Evolutionary conservation across 2,888 invertebrate genomes (phyloP).

Genomic region (Galerucella calmariensis): DNA sequence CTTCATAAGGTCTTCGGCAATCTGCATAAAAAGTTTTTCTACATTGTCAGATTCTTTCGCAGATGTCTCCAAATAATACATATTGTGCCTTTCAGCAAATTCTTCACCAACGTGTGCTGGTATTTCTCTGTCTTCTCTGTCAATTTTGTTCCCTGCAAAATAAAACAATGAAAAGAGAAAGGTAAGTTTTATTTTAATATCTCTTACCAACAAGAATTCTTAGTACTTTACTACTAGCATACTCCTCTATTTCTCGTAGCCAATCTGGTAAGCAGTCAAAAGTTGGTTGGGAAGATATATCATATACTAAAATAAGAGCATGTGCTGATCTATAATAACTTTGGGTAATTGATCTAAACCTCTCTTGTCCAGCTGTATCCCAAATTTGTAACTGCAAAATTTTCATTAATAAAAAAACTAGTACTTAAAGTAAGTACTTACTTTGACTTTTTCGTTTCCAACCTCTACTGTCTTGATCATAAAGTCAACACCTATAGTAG

Average conservation of each 20-base stretch:
- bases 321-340: slow-evolving; percentile 98
- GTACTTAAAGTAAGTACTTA: slow-evolving; percentile 60
- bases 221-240: slow-evolving; percentile 94
- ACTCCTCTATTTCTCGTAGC: slow-evolving; percentile 97
- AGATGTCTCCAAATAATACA: slow-evolving; percentile 98
- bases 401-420: background rate
- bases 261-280: slow-evolving; percentile 98
- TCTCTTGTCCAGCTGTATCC: slow-evolving; percentile 98
- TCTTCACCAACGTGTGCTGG: slow-evolving; percentile 95
- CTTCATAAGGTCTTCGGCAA: slow-evolving; percentile 92
- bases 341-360: slow-evolving; percentile 97
- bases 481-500: slow-evolving; percentile 98
- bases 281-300: slow-evolving; percentile 97
- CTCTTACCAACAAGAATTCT: slow-evolving; percentile 91
- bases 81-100: slow-evolving; percentile 94
- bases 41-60: slow-evolving; percentile 99
- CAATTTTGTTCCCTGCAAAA: slow-evolving; percentile 90
- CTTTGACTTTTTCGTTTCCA: slow-evolving; percentile 94
- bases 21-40: slow-evolving; percentile 95
- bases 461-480: slow-evolving; percentile 99
- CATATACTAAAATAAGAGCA: slow-evolving; percentile 95
- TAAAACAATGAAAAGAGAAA: background rate
- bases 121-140: slow-evolving; percentile 94
- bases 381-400: slow-evolving; percentile 91
- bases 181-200: background rate